These are phyloP conservation scores for Tineola bisselliella DNA, from an alignment of 2,888 invertebrate genomes.

Conservation along the genomic window DNA sequence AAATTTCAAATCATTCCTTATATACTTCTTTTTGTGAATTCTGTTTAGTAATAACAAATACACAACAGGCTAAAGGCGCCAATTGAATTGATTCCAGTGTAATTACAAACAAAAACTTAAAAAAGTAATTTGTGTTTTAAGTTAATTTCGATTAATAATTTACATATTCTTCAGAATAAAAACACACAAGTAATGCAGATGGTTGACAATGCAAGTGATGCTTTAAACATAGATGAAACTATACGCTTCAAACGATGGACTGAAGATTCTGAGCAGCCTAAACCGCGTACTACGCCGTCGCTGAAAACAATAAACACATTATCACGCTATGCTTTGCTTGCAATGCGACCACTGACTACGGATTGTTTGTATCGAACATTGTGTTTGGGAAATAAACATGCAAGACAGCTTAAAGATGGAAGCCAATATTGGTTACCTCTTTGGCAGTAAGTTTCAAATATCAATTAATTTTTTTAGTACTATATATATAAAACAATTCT, in stretches of 20 bases:
- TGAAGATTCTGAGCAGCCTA: conserved; percentile 29
- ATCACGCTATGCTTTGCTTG: conserved; percentile 65
- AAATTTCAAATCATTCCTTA: no score
- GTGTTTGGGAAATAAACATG: conserved; percentile 74
- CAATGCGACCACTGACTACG: conserved; percentile 58
- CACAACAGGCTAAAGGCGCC: no score
- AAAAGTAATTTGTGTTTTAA: background rate
- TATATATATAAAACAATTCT: no score
- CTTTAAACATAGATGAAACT: conserved; percentile 50
- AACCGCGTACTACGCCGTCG: conserved; percentile 30
- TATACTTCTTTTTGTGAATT: background rate
- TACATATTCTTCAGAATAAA: conserved; percentile 32
- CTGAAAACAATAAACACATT: conserved; percentile 60
- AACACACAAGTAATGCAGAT: conserved; percentile 55
- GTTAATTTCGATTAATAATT: background rate
- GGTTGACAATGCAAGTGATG: conserved; percentile 44
- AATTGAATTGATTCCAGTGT: no score
- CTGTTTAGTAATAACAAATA: background rate
- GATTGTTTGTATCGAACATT: conserved; percentile 71
- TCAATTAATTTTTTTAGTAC: no score
- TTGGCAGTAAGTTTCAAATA: conserved; percentile 75
- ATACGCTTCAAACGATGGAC: conserved; percentile 46
- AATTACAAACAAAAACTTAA: no score
- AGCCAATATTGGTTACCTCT: conserved; percentile 77
- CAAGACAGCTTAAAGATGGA: conserved; percentile 60